Percentiles rank a stretch among this genome's conserved stretches.
These are phyloP conservation scores for Lycodopsis pacificus DNA, from an alignment of 2,797 vertebrate species.

Conservation along the genomic window DNA sequence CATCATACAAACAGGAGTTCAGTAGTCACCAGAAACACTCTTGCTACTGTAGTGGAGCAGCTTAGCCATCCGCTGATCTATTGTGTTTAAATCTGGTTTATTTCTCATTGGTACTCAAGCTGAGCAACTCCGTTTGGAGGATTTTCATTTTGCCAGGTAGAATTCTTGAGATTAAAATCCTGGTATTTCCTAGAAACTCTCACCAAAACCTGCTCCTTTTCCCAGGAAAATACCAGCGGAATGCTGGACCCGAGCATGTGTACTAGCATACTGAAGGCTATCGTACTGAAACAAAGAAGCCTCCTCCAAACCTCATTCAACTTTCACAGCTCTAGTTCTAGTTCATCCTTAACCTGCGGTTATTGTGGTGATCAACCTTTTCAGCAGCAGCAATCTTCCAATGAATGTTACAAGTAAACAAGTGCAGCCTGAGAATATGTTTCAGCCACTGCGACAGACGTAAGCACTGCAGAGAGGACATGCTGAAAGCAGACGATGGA, in stretches of 20 bases:
- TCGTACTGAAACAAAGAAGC: background rate
- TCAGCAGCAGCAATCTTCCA: no score
- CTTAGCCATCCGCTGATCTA: background rate
- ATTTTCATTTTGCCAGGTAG: background rate
- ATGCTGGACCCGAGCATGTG: background rate
- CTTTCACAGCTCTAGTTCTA: background rate
- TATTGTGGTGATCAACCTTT: background rate
- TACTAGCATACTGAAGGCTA: background rate
- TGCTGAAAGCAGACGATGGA: no score
- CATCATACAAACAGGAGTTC: background rate
- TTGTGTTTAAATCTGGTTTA: conserved; percentile 5
- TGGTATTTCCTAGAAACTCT: background rate
- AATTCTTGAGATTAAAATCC: background rate
- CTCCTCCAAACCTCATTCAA: background rate
- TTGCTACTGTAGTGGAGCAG: background rate
- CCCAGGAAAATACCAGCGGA: background rate
- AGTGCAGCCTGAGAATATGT: no score
- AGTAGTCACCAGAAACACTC: background rate
- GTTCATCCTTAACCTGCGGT: background rate
- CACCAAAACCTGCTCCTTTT: background rate
- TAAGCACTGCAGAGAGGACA: no score
- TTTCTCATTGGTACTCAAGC: background rate
- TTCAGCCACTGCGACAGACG: no score
- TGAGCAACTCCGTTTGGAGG: background rate
- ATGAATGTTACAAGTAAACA: no score